Evolutionary conservation across 2,113 vertebrate species (phyloP).

Genomic region (Lethenteron camtschaticum): DNA sequence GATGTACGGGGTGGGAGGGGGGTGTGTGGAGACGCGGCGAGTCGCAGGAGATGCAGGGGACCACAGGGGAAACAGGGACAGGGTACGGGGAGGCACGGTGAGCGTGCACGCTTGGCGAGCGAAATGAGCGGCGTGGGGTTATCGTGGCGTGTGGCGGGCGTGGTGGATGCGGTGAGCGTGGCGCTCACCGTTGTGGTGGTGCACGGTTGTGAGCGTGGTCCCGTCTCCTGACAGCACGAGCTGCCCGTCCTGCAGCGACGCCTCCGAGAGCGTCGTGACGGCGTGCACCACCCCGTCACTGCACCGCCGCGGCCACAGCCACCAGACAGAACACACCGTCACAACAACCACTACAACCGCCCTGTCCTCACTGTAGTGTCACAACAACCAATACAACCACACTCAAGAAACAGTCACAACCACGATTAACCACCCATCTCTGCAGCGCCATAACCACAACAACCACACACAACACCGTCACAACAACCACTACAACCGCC

Average conservation of each 20-base stretch:
- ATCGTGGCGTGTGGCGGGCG: too few species aligned
- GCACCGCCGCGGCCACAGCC: conserved; percentile 10
- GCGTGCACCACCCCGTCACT: conserved; percentile 93
- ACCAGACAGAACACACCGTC: neutral
- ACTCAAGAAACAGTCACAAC: neutral
- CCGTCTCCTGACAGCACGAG: conserved; percentile 72
- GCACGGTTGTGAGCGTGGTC: neutral
- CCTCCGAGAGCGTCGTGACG: conserved; percentile 80
- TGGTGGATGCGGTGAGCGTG: too few species aligned
- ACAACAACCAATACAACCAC: neutral
- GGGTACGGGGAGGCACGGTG: too few species aligned
- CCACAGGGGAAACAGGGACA: too few species aligned
- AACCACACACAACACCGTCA: neutral
- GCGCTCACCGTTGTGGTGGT: neutral
- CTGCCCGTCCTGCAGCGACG: conserved; percentile 87
- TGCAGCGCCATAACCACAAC: neutral
- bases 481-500: too few species aligned
- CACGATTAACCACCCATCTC: neutral
- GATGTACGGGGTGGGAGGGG: too few species aligned
- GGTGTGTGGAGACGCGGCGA: too few species aligned
- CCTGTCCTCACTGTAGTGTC: neutral
- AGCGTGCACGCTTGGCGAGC: too few species aligned
- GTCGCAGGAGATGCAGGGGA: too few species aligned
- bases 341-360: neutral
- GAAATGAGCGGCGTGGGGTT: too few species aligned